A percentile compares a stretch with the other conserved stretches of the same genome.
Conservation (phyloP, 2,113 vertebrate species). For the Pampusana beccarii region DNA sequence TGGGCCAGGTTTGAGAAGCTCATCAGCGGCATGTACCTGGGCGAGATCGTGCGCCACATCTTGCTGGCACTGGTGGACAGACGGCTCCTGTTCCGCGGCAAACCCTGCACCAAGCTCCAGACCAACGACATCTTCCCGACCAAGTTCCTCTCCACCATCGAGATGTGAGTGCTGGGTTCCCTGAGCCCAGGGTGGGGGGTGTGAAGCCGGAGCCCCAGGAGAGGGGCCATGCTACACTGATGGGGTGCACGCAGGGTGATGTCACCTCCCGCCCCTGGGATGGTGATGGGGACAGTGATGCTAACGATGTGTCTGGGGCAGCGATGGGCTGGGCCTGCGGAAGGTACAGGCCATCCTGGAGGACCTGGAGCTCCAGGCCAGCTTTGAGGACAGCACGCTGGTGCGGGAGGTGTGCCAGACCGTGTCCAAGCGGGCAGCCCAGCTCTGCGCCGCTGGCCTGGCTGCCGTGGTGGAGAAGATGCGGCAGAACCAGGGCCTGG, state of each 20-base stretch:
- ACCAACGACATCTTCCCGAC: conserved; percentile 75
- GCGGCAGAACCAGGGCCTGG: conserved; percentile 65
- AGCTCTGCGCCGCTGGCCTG: conserved; percentile 74
- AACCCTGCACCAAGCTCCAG: conserved; percentile 45
- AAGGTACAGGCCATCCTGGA: conserved; percentile 66
- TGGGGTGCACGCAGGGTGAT: not conserved
- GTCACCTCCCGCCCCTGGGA: not conserved
- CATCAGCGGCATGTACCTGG: conserved; percentile 82
- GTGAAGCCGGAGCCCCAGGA: not conserved
- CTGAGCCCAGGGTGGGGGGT: fast-evolving
- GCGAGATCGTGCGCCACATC: conserved; percentile 76
- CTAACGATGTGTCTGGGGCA: not conserved
- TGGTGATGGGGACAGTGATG: not conserved
- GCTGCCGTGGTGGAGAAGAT: conserved; percentile 81
- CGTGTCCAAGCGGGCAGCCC: conserved; percentile 71
- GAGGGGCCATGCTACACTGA: not conserved
- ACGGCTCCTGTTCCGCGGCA: conserved; percentile 69
- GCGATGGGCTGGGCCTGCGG: conserved; percentile 66
- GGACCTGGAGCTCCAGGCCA: conserved; percentile 63
- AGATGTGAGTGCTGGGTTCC: conserved; percentile 67
- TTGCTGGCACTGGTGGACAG: conserved; percentile 67
- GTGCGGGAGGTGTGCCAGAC: conserved; percentile 76
- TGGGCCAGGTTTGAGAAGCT: conserved; percentile 79
- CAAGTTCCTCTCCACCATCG: conserved; percentile 77
- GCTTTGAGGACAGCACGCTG: conserved; percentile 66